Conservation (phyloP, 2,888 invertebrate genomes). For the Tyria jacobaeae region DNA sequence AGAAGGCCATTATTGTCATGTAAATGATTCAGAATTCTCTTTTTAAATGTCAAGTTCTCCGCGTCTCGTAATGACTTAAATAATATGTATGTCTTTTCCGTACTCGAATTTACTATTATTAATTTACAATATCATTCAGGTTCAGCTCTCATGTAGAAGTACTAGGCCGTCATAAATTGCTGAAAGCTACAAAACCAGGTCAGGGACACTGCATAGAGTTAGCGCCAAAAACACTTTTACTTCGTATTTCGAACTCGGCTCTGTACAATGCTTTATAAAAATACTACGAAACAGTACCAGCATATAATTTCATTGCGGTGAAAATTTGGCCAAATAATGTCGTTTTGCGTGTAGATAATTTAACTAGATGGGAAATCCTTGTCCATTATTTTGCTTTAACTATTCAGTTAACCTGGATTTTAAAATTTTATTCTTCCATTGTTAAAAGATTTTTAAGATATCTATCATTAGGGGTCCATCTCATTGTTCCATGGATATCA, state of each 20-base stretch:
- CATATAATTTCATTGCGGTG: constrained; percentile 42
- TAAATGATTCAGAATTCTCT: background rate
- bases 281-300: constrained; percentile 30
- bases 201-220: constrained; percentile 67
- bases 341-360: too few relatives aligned
- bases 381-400: constrained; percentile 29
- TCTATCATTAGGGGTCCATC: constrained; percentile 33
- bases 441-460: constrained; percentile 49
- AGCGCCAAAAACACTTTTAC: constrained; percentile 60
- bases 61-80: background rate
- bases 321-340: constrained; percentile 33
- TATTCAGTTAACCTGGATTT: constrained; percentile 39
- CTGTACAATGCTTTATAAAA: constrained; percentile 22
- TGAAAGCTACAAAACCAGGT: constrained; percentile 58
- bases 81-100: constrained; percentile 1
- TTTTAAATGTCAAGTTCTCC: background rate
- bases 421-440: constrained; percentile 49
- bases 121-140: constrained; percentile 44
- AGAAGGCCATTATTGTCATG: background rate
- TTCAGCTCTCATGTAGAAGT: constrained; percentile 44
- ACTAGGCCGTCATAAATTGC: constrained; percentile 52
- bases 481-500: constrained; percentile 54
- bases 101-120: constrained; percentile 28
- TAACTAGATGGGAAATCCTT: constrained; percentile 40
- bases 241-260: constrained; percentile 33